These are phyloP conservation scores for Rallus limicola DNA, from an alignment of 2,113 vertebrate species.

Conservation along the genomic window DNA sequence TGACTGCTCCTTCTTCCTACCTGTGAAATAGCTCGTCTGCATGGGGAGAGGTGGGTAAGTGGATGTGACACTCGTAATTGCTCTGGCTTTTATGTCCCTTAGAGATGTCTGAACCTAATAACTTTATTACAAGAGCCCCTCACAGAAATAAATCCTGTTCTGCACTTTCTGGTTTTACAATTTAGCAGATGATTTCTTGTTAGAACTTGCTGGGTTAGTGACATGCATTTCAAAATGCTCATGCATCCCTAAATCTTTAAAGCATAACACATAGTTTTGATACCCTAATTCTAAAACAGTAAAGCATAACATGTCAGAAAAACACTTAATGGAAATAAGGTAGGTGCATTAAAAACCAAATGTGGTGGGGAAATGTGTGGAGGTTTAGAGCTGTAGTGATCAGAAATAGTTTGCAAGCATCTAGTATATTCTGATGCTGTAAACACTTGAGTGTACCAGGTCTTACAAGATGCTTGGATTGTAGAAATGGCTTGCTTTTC, in stretches of 20 bases:
- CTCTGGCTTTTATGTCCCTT: constrained; percentile 2
- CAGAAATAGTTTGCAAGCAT: background rate
- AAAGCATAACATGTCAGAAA: background rate
- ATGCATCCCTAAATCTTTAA: background rate
- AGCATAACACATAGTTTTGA: background rate
- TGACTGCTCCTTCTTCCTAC: background rate
- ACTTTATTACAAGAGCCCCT: background rate
- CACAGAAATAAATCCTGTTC: background rate
- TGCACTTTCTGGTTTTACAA: background rate
- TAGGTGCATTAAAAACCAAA: background rate
- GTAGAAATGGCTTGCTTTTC: background rate
- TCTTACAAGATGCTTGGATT: background rate
- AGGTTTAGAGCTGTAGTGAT: background rate
- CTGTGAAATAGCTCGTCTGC: background rate
- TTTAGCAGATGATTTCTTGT: background rate
- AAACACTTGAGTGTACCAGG: background rate
- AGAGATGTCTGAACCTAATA: background rate
- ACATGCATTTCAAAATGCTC: background rate
- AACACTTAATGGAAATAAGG: background rate
- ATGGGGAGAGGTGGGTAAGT: background rate
- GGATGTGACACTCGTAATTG: background rate
- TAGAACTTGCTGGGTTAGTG: background rate
- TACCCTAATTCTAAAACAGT: background rate
- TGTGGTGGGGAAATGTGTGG: background rate
- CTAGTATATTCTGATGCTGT: background rate